Percentiles rank a stretch among this genome's conserved stretches.
phyloP scores from a whole-genome alignment of 2,888 invertebrate species.

The Amiota communis region DNA sequence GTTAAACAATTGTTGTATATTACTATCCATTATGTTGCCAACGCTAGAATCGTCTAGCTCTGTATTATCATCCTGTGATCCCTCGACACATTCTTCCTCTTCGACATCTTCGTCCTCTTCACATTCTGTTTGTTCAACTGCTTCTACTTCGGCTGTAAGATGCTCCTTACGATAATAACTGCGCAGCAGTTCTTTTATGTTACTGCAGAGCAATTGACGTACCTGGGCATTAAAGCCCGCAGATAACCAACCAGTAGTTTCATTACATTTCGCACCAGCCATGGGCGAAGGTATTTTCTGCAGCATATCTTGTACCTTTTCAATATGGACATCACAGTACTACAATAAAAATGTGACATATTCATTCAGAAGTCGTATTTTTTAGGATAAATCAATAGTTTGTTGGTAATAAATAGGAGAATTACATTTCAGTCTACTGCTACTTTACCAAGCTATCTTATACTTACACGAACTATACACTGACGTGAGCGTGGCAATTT shows the following conservation, averaged over 20 bases:
- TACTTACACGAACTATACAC: slow-evolving; percentile 87
- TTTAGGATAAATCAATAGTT: neutral
- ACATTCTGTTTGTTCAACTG: slow-evolving; percentile 53
- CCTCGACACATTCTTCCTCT: slow-evolving; percentile 42
- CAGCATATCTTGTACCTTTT: slow-evolving; percentile 86
- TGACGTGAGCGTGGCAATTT: slow-evolving; percentile 87
- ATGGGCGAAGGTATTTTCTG: slow-evolving; percentile 78
- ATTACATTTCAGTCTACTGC: no score
- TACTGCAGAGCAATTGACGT: slow-evolving; percentile 82
- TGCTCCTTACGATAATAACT: slow-evolving; percentile 68
- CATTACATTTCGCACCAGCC: slow-evolving; percentile 79
- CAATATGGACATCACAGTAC: slow-evolving; percentile 86
- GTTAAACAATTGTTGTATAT: slow-evolving; percentile 52
- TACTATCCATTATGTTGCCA: slow-evolving; percentile 48
- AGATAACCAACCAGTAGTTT: slow-evolving; percentile 86
- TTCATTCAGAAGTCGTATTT: neutral
- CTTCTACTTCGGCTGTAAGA: slow-evolving; percentile 64
- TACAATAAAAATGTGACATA: slow-evolving; percentile 66
- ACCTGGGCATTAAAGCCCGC: slow-evolving; percentile 80
- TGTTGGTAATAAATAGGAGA: slow-evolving; percentile 16
- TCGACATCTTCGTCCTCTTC: slow-evolving; percentile 48
- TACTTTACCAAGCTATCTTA: neutral
- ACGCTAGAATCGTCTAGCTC: slow-evolving; percentile 50
- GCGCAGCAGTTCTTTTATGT: slow-evolving; percentile 75
- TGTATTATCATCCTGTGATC: slow-evolving; percentile 56